Evolutionary conservation across 1,140 invertebrate species (phyloP), one percentile per base, ranked within the genome.

Genomic region (Penaeus vannamei): DNA sequence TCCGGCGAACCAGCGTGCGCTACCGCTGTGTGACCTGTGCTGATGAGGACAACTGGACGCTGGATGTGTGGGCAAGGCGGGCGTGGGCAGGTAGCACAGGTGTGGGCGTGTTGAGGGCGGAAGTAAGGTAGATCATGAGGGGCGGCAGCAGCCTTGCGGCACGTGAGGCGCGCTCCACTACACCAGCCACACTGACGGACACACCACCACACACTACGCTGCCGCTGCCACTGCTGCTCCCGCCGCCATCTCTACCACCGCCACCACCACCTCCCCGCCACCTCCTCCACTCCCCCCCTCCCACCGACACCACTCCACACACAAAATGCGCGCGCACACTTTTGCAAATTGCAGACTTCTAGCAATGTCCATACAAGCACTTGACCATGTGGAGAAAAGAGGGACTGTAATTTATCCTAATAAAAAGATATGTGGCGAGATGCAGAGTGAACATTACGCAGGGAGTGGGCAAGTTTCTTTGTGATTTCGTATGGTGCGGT

Each of bases 131-230:
- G n/a, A n/a, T 82, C 62, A 69, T 64, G 61, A 60, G 86, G 61
- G 42, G 79, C 42, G 79, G 79, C 42, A 81, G 79, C 79, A 59
- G 79, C 79, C 42, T 29, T 79, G 79, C 80, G 86, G 86, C n/a
- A 82, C 86, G 86, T 87, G 77, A 82, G 79, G 46, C 86, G 19
- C 60, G 61, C 62, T 61, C 72, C 86, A 87, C 86, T 82, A 46
- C 86, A 81, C 79, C 79, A 87, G 32, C 79, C 86, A 87, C 86
- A 87, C 86, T 87, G 86, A 81, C 62, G 83, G 83, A 66, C 83
- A 60, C 69, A 76, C 79, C 86, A 87, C 79, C n/a, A 42, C n/a
- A 36, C n/a, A 82, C 79, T 10, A 12, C 42, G 26, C 79, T 53
- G 85, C 85, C 32, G 29, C 84, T 53, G 42, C 79, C 42, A 81